Conservation (phyloP, 2,113 vertebrate species). For the Macquaria australasica region DNA sequence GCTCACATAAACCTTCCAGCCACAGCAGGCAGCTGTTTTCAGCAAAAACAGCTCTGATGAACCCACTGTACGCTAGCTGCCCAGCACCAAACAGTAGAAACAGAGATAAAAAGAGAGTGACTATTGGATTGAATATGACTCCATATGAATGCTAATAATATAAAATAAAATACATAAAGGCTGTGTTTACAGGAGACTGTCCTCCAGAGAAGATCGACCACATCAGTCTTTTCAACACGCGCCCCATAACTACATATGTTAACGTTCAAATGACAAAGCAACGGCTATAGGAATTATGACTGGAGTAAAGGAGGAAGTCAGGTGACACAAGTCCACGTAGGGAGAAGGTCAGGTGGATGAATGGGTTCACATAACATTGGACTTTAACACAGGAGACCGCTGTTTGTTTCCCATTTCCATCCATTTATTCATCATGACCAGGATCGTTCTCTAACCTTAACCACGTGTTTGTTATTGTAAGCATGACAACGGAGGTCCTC, state of each 20-base stretch:
- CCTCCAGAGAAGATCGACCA: not conserved
- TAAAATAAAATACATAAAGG: no score
- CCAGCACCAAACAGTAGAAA: not conserved
- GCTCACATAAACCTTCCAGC: no score
- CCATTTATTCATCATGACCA: no score
- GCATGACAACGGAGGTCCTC: not conserved
- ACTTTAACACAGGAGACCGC: no score
- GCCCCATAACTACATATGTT: not conserved
- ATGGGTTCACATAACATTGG: no score
- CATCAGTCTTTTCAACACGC: not conserved
- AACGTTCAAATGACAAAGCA: not conserved
- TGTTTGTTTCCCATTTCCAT: no score
- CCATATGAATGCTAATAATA: not conserved
- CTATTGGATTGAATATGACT: not conserved
- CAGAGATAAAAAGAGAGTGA: not conserved
- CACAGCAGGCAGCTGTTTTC: no score
- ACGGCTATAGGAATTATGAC: not conserved
- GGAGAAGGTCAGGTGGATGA: no score
- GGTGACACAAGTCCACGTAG: not conserved
- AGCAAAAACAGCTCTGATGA: not conserved
- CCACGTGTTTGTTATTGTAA: not conserved
- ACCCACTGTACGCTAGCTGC: not conserved
- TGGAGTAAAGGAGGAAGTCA: not conserved
- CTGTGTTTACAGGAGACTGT: no score
- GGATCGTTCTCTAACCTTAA: no score